These are phyloP conservation scores for Craterocephalus amniculus DNA, from an alignment of 2,797 vertebrate species.

Conservation along the genomic window DNA sequence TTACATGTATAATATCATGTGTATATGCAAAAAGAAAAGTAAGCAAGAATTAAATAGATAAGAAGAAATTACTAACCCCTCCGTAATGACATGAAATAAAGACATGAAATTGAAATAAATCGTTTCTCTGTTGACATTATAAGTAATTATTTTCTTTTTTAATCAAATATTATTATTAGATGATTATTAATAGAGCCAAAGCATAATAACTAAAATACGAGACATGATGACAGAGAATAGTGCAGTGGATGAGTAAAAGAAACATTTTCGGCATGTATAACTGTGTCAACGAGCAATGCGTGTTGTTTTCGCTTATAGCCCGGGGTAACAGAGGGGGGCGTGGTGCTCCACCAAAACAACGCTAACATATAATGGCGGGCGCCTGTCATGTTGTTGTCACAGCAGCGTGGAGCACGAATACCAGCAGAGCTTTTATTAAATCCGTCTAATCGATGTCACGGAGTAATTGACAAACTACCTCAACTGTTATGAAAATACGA, in stretches of 20 bases:
- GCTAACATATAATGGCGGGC: constrained; percentile 79
- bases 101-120: background rate
- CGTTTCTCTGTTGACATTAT: background rate
- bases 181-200: background rate
- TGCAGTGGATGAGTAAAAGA: background rate
- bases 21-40: background rate
- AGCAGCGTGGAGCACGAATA: constrained; percentile 51
- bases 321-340: constrained; percentile 78
- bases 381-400: constrained; percentile 77
- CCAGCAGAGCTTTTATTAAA: background rate
- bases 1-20: constrained; percentile 2
- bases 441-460: too few species aligned
- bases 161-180: background rate
- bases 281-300: constrained; percentile 35
- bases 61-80: too few species aligned
- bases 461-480: background rate
- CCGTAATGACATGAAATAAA: too few species aligned
- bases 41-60: constrained; percentile 3
- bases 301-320: constrained; percentile 43
- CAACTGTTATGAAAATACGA: background rate
- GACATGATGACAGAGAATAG: background rate
- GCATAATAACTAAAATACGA: background rate
- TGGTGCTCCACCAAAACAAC: constrained; percentile 79
- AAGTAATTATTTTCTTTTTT: background rate
- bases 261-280: constrained; percentile 5